phyloP scores from a whole-genome alignment of 2,888 invertebrate species.

The Orthonevra nobilis region DNA sequence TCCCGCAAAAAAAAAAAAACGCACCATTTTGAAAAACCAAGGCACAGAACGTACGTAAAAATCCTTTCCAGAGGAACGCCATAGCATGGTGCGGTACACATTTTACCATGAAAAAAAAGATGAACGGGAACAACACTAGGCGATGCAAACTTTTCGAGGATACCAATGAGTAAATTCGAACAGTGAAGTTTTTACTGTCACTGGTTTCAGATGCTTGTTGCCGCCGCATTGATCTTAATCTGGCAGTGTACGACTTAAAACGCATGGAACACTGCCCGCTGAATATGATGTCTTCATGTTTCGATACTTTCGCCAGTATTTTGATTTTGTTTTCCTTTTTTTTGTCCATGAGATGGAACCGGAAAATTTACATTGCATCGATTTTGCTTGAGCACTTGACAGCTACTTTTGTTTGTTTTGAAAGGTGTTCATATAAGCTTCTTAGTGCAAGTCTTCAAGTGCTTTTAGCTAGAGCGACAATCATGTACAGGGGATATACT shows the following conservation, averaged over 20 bases:
- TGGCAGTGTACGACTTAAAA: not conserved
- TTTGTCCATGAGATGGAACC: too few relatives aligned
- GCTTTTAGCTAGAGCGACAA: too few relatives aligned
- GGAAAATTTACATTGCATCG: too few relatives aligned
- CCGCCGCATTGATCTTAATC: too few relatives aligned
- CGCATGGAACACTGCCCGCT: constrained; percentile 20
- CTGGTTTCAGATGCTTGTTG: constrained; percentile 60
- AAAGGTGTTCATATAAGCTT: too few relatives aligned
- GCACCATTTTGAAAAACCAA: constrained; percentile 6
- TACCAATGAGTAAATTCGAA: constrained; percentile 57
- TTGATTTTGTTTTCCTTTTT: not conserved
- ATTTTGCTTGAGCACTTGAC: too few relatives aligned
- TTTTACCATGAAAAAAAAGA: constrained; percentile 24
- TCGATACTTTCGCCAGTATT: too few relatives aligned
- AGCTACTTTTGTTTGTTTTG: too few relatives aligned
- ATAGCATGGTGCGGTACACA: too few relatives aligned
- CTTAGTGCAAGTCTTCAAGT: too few relatives aligned
- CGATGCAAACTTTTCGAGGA: constrained; percentile 51
- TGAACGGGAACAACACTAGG: constrained; percentile 47
- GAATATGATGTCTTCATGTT: constrained; percentile 13
- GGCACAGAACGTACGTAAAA: constrained; percentile 4
- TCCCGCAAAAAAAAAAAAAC: constrained; percentile 36
- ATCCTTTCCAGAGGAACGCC: not conserved
- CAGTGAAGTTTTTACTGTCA: constrained; percentile 66
- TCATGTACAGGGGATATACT: too few relatives aligned